Evolutionary conservation across 2,888 invertebrate genomes (phyloP), one percentile per base, ranked within the genome.

Genomic region (Dione juno): DNA sequence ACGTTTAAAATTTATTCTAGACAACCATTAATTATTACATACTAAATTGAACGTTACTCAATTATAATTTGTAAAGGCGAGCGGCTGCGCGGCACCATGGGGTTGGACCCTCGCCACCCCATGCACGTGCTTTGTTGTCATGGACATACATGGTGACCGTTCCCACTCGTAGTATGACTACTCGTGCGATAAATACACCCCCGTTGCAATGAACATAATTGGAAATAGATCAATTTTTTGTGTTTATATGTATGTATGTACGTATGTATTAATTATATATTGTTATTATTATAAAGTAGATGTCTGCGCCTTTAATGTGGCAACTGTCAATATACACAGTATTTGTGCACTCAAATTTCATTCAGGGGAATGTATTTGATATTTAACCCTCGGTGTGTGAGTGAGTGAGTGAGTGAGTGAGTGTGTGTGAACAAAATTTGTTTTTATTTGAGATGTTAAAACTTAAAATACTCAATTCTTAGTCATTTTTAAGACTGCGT

Each of bases 101-200:
- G 64, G 50, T 64, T 6, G 37, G 48, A 37, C 64, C 64, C 64
- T 19, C n/a, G 35, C 35, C 45, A 48, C 50, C 64, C 50, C 64
- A 37, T 37, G 64, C 64, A 64, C 64, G 64, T 64, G 64, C 28
- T 64, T 64, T 64, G 64, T 50, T 64, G 64, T 64, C 45, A 61
- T 11, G 48, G 37, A 64, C 64, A 64, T 61, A 19, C 16, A 64
- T 37, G 57, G 37, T 57, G 57, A 16, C 57, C 57, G 40, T 40
- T 21, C 16, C 57, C 8, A 54, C 54, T 57, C n/a, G 37, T 54
- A 35, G 11, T 57, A 40, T 40, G 57, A 16, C 57, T 57, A 57
- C 57, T 40, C 37, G 57, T 40, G 57, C 57, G 37, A 40, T 10
- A 57, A 40, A 40, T 16, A 16, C 37, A 16, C 37, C 37, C 53